Base-by-base conservation (phyloP, 2,888 invertebrate species). In the Lingula anatina region DNA sequence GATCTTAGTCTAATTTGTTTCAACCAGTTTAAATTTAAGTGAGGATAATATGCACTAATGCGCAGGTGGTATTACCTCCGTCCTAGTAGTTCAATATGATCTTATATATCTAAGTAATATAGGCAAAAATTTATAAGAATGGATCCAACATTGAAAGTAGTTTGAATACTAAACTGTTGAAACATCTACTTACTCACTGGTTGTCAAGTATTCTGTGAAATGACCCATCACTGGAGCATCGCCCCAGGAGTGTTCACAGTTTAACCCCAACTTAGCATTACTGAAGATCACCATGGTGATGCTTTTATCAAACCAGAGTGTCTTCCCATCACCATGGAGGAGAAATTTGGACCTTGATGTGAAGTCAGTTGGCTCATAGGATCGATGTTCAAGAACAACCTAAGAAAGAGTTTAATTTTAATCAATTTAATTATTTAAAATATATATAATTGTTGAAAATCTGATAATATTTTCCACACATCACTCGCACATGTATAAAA, bases 191-290 rank as follows among this genome's bases (percentile, higher is more conserved):
- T 61, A 79, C 79, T 80, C 80, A 57, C 72, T 70, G 5, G 77
- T 77, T 61, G 78, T 62, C 36, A 74, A 71, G 58, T 70, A 77
- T 59, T 80, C 80, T 61, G 73, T 70, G 28, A 77, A 62, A 54
- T 81, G 79, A 2, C 71, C 80, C 53, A 79, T 67, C 3, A 77
- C 77, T 3, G 80, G 80, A 1, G 80, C 80, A 65, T 80, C 80
- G 23, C 76, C 79, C 58, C 71, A 71, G 2, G 78, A 73, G 53
- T 81, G 80, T 55, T 81, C 80, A 53, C 76, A 76, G 60, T 80
- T 79, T 25, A 79, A 45, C 12, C 80, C 80, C 54, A 75, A 69
- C 43, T 72, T 66, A n/a, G 78, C 80, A 60, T 80, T 75, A 36
- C 68, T 64, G 62, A 78, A 78, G 46, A 76, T 65, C 5, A 78